These are phyloP conservation scores for Lasioglossum zephyrum DNA, from an alignment of 2,888 invertebrate genomes.

Conservation along the genomic window DNA sequence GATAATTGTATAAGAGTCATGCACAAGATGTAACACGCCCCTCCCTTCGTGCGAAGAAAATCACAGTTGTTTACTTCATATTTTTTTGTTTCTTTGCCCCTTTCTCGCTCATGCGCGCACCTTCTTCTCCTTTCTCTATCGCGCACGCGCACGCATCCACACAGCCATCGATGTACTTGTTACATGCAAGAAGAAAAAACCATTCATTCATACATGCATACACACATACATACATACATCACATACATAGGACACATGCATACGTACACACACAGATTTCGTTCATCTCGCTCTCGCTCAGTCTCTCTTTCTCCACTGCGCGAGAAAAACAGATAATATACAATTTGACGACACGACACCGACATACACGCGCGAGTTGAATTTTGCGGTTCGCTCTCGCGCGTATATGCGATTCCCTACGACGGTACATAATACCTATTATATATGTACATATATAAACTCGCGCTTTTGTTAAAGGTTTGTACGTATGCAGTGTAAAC, in stretches of 20 bases:
- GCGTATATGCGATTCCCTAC: constrained; percentile 49
- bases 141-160: constrained; percentile 1
- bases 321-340: constrained; percentile 54
- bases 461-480: constrained; percentile 65
- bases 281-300: constrained; percentile 42
- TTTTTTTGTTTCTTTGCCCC: constrained; percentile 28
- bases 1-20: constrained; percentile 42
- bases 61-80: constrained; percentile 78
- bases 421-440: constrained; percentile 67
- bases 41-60: constrained; percentile 72
- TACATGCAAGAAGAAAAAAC: background rate
- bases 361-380: constrained; percentile 31
- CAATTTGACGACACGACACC: constrained; percentile 42
- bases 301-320: constrained; percentile 39
- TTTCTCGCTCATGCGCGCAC: background rate
- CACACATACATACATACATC: background rate
- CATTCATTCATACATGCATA: background rate
- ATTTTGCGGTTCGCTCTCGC: constrained; percentile 18
- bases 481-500: constrained; percentile 62
- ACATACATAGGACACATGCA: background rate
- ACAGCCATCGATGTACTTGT: background rate
- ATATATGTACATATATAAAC: constrained; percentile 71
- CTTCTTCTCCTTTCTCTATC: background rate
- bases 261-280: background rate
- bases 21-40: constrained; percentile 38